Evolutionary conservation across 2,888 invertebrate genomes (phyloP).

Genomic region (Tigriopus californicus): DNA sequence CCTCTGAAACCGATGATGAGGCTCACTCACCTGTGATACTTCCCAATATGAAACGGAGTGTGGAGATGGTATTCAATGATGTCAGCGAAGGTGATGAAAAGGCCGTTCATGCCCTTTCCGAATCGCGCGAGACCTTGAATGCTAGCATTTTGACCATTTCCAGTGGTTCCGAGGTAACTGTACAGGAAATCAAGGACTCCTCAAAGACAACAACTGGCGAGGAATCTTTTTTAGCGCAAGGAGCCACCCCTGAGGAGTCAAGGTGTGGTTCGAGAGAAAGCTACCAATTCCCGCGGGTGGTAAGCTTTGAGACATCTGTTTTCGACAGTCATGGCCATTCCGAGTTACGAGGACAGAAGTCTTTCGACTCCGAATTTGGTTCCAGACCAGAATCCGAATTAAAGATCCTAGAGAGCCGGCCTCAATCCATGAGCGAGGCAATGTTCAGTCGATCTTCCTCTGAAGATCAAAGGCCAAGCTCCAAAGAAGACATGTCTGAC

Average conservation of each 20-base stretch:
- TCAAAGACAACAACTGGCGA: no score
- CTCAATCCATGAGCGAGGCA: not conserved
- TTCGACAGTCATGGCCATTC: not conserved
- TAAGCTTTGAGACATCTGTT: not conserved
- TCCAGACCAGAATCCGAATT: constrained; percentile 10
- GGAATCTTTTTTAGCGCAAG: no score
- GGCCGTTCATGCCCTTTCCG: not conserved
- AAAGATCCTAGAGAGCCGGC: not conserved
- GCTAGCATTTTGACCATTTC: constrained; percentile 2
- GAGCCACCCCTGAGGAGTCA: no score
- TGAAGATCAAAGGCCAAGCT: not conserved
- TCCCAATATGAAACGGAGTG: constrained; percentile 62
- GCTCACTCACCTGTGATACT: constrained; percentile 22
- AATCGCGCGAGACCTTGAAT: not conserved
- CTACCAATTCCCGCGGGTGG: not conserved
- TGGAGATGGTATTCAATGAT: constrained; percentile 64
- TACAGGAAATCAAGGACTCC: not conserved
- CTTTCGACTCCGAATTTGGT: constrained; percentile 8
- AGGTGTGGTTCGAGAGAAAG: not conserved
- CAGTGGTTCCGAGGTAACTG: not conserved
- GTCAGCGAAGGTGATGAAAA: constrained; percentile 23
- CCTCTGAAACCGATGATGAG: constrained; percentile 22
- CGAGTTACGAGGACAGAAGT: not conserved
- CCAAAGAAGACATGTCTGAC: constrained; percentile 23
- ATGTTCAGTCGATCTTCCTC: not conserved